Base-by-base conservation (phyloP, 2,888 invertebrate species). In the Myopa tessellatipennis region DNA sequence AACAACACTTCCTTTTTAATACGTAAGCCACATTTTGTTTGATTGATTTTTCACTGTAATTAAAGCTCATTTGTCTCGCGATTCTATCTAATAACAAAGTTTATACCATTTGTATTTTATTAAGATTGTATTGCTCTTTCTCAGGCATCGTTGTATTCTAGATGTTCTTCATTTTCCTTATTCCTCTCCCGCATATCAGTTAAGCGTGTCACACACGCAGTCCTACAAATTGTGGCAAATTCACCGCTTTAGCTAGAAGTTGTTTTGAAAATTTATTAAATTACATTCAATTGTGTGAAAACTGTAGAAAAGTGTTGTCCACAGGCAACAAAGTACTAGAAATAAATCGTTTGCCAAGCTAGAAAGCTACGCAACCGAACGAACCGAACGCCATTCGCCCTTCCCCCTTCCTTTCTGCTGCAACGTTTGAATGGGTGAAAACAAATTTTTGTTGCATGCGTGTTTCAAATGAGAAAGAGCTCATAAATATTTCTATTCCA, bases 231-330 rank as follows among this genome's bases (percentile, higher is more conserved):
- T 55, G 55, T 55, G 14, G 16, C 55, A 4, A 6, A 55, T n/a
- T 55, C 55, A 55, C 10, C 55, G 14, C 14, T n/a, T 14, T 55
- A 8, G 55, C n/a, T 55, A 52, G 10, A 52, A 16, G 69, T 45
- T 50, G 7, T 69, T 68, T 40, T 68, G 38, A 68, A 45, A 68
- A 68, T 68, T 69, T 18, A 69, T 69, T 69, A 50, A 69, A 69
- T 69, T 26, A 69, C 69, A 50, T 26, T 69, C 52, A 69, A 52
- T 40, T 69, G 69, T 67, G 67, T 67, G 40, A 67, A 67, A 40
- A 67, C n/a, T 67, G 67, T 40, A 16, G 40, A 36, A 67, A 34
- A 40, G 16, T 36, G 5, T 67, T 67, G 38, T 36, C n/a, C n/a
- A 40, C 34, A 67, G 67, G 67, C 67, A 67, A 67, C 40, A 40